Evolutionary conservation across 2,888 invertebrate species (phyloP).

Genomic region (Lamproptera curius): DNA sequence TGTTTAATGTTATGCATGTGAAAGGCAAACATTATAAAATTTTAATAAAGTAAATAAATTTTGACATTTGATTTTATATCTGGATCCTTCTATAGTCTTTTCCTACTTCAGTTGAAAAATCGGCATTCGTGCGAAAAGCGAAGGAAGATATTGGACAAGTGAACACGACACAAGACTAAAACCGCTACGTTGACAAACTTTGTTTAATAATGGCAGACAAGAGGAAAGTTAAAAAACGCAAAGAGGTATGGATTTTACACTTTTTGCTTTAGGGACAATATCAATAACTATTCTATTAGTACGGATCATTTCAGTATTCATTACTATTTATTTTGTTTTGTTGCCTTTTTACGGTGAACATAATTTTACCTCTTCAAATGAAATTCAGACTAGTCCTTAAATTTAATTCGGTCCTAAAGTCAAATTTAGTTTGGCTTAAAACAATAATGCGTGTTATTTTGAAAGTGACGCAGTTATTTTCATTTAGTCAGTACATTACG

Average conservation of each 20-base stretch:
- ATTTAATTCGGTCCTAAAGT: constrained; percentile 22
- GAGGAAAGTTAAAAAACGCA: constrained; percentile 71
- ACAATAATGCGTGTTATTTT: constrained; percentile 31
- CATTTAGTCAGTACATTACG: constrained; percentile 32
- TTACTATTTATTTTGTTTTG: constrained; percentile 6
- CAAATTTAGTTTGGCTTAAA: constrained; percentile 24
- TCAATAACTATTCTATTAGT: not conserved
- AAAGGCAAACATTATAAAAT: no score
- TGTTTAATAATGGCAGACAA: constrained; percentile 66
- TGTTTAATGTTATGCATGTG: no score
- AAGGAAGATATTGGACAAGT: constrained; percentile 22
- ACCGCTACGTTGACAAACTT: constrained; percentile 55
- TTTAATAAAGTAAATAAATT: not conserved
- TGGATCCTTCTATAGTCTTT: constrained; percentile 9
- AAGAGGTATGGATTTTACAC: constrained; percentile 57
- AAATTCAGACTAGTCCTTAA: no score
- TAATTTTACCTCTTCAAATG: constrained; percentile 14
- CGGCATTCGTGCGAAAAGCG: constrained; percentile 21
- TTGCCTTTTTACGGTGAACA: not conserved
- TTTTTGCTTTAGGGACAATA: no score
- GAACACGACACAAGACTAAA: constrained; percentile 16
- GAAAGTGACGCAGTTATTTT: constrained; percentile 39
- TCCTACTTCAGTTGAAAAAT: constrained; percentile 21
- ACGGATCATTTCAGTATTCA: constrained; percentile 5
- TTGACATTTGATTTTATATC: constrained; percentile 1